Evolutionary conservation across 2,888 invertebrate species (phyloP).

Genomic region (Leptopilina syphax): DNA sequence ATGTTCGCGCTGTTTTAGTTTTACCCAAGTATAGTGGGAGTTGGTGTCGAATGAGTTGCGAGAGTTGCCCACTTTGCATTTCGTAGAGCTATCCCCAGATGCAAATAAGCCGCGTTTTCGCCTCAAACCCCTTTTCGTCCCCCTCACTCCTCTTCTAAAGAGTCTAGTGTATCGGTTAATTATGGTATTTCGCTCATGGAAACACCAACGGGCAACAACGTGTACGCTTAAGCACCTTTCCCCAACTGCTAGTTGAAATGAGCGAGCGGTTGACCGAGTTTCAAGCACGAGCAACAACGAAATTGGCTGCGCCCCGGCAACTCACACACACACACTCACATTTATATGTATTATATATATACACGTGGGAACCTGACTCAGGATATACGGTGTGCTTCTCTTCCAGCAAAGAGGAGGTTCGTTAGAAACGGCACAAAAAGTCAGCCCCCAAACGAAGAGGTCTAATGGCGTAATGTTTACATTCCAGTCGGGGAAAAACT

Average conservation of each 20-base stretch:
- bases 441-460: constrained; percentile 32
- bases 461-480: constrained; percentile 40
- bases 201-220: constrained; percentile 20
- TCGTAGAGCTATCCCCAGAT: constrained; percentile 30
- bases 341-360: too few relatives aligned
- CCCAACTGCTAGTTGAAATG: constrained; percentile 35
- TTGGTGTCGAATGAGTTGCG: constrained; percentile 42
- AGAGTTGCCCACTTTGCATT: constrained; percentile 39
- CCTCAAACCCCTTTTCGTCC: background rate
- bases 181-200: constrained; percentile 47
- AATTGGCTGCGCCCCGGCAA: constrained; percentile 38
- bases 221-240: constrained; percentile 38
- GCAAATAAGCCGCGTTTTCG: constrained; percentile 55
- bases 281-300: constrained; percentile 41
- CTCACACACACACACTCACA: too few relatives aligned
- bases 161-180: constrained; percentile 56
- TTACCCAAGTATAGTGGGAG: background rate
- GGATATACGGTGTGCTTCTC: constrained; percentile 35
- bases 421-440: constrained; percentile 36
- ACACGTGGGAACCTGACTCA: constrained; percentile 39
- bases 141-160: background rate
- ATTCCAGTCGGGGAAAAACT: constrained; percentile 18
- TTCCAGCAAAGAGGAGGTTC: background rate
- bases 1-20: constrained; percentile 22
- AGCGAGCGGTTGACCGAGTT: constrained; percentile 41